A percentile compares a stretch with the other conserved stretches of the same genome.
phyloP scores from a whole-genome alignment of 1,140 invertebrate genomes.

The Zaprionus davidi region DNA sequence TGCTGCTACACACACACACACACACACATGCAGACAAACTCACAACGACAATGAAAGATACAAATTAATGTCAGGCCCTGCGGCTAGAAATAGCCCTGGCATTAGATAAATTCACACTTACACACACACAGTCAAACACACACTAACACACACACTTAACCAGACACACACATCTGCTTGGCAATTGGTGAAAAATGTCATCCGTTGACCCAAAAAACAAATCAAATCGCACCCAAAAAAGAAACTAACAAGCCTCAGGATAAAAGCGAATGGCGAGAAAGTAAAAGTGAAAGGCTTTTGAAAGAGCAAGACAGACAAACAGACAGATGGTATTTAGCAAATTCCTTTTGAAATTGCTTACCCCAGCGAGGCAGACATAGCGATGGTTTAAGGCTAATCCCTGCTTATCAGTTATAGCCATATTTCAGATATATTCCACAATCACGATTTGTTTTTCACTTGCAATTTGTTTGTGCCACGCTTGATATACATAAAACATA shows the following conservation, averaged over 20 bases:
- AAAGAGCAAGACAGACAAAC: background rate
- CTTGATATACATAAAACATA: too few relatives aligned
- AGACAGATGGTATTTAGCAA: background rate
- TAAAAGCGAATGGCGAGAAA: slow-evolving; percentile 22
- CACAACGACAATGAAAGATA: slow-evolving; percentile 9
- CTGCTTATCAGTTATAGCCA: background rate
- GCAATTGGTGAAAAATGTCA: slow-evolving; percentile 64
- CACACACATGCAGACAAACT: background rate
- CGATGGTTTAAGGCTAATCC: background rate
- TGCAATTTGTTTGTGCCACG: background rate
- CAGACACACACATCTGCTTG: slow-evolving; percentile 3
- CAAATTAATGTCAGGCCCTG: slow-evolving; percentile 20
- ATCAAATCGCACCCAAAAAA: slow-evolving; percentile 28
- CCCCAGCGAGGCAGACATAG: background rate
- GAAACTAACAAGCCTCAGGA: slow-evolving; percentile 19
- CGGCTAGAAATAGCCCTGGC: slow-evolving; percentile 18
- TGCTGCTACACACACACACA: slow-evolving; percentile 12
- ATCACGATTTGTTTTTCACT: background rate
- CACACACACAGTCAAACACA: background rate
- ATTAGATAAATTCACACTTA: slow-evolving; percentile 15
- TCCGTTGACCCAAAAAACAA: slow-evolving; percentile 37
- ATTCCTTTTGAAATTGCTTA: slow-evolving; percentile 4
- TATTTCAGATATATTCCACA: background rate
- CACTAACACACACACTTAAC: background rate
- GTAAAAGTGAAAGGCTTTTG: slow-evolving; percentile 21